phyloP scores from a whole-genome alignment of 2,888 invertebrate genomes.

The Ryuthela nishihirai region DNA sequence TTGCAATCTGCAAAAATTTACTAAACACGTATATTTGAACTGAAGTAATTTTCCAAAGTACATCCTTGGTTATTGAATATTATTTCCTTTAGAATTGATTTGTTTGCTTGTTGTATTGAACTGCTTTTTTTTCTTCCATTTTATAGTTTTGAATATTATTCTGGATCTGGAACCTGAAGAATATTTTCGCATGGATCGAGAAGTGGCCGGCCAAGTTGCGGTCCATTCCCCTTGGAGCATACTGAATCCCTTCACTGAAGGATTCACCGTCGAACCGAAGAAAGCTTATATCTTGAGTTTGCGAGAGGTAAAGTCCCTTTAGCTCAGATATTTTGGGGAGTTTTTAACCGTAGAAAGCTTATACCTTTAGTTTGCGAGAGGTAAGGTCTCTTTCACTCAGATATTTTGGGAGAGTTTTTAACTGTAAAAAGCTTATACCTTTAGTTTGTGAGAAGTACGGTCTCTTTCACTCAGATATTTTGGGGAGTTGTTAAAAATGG shows the following conservation, averaged over 20 bases:
- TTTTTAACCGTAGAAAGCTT: slow-evolving; percentile 21
- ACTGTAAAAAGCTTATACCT: slow-evolving; percentile 19
- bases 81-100: neutral
- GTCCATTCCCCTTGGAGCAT: slow-evolving; percentile 31
- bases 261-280: slow-evolving; percentile 18
- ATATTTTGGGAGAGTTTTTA: too few relatives aligned
- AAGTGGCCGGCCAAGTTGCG: slow-evolving; percentile 16
- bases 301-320: slow-evolving; percentile 13
- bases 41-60: too few relatives aligned
- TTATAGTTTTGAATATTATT: slow-evolving; percentile 6
- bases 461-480: too few relatives aligned
- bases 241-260: slow-evolving; percentile 24
- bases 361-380: slow-evolving; percentile 21
- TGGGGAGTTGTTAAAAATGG: too few relatives aligned
- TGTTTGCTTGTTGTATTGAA: neutral
- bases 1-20: too few relatives aligned
- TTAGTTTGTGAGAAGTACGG: slow-evolving; percentile 22
- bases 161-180: slow-evolving; percentile 30
- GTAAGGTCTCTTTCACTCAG: slow-evolving; percentile 1
- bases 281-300: slow-evolving; percentile 22
- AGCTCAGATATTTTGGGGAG: too few relatives aligned
- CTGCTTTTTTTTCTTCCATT: neutral
- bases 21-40: too few relatives aligned
- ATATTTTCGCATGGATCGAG: slow-evolving; percentile 13
- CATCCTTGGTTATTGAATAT: neutral